These are phyloP conservation scores for Schlechtendalia chinensis DNA, from an alignment of 1,140 invertebrate species.

Conservation along the genomic window DNA sequence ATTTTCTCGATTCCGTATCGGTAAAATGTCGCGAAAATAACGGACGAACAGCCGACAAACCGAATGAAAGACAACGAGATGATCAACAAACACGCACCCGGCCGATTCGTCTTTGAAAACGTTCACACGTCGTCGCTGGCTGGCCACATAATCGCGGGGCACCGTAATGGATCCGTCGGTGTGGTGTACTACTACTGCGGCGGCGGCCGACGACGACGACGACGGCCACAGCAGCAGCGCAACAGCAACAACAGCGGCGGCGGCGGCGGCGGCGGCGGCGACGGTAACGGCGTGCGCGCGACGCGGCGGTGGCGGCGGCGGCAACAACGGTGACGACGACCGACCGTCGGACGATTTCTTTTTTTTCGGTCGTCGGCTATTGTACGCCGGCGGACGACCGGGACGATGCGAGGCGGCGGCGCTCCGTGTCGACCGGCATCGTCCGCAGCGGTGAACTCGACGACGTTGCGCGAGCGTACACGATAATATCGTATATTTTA, in stretches of 20 bases:
- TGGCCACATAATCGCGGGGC: slow-evolving; percentile 2
- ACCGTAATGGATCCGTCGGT: slow-evolving; percentile 29
- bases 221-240: not conserved
- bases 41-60: too few species aligned
- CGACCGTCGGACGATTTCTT: slow-evolving; percentile 34
- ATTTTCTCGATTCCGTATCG: too few species aligned
- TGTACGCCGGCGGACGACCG: slow-evolving; percentile 9
- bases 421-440: slow-evolving; percentile 20
- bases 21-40: too few species aligned
- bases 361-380: slow-evolving; percentile 36
- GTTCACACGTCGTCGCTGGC: slow-evolving; percentile 24
- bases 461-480: not conserved
- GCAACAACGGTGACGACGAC: too few species aligned
- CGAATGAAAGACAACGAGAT: not conserved
- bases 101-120: slow-evolving; percentile 13
- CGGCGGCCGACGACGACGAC: not conserved
- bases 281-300: not conserved
- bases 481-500: too few species aligned
- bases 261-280: not conserved
- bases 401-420: slow-evolving; percentile 6
- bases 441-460: too few species aligned
- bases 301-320: slow-evolving; percentile 12
- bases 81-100: slow-evolving; percentile 19
- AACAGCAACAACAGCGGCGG: not conserved
- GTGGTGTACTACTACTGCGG: slow-evolving; percentile 2